Conservation (phyloP, 2,888 invertebrate genomes). For the Mythimna albipuncta region DNA sequence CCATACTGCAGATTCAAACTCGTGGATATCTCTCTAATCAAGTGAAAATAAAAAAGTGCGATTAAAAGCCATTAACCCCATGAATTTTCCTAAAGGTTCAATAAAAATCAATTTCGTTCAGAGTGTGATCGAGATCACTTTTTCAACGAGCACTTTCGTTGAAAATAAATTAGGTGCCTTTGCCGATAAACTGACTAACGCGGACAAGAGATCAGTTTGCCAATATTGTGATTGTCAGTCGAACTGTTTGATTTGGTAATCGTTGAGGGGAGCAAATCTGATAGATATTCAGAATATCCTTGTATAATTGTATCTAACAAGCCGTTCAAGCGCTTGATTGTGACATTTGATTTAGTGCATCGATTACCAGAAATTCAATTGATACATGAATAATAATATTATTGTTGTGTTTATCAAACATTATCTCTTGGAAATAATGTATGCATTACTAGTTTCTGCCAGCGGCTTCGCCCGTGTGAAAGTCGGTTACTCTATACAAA, state of each 20-base stretch:
- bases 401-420: not conserved
- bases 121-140: conserved; percentile 30
- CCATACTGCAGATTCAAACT: conserved; percentile 4
- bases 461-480: no score
- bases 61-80: conserved; percentile 17
- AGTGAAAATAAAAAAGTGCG: conserved; percentile 14
- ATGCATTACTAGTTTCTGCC: no score
- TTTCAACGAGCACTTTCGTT: conserved; percentile 22
- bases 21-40: conserved; percentile 17
- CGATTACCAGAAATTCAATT: not conserved
- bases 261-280: conserved; percentile 42
- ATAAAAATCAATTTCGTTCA: conserved; percentile 40
- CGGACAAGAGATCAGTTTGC: conserved; percentile 47
- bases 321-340: not conserved
- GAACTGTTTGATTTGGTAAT: conserved; percentile 56
- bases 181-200: conserved; percentile 40
- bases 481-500: no score
- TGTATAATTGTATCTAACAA: not conserved
- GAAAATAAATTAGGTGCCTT: conserved; percentile 27
- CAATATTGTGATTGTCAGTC: conserved; percentile 55
- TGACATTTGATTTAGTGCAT: conserved; percentile 8
- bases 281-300: conserved; percentile 22
- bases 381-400: no score
- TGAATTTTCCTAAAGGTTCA: conserved; percentile 35
- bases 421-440: not conserved